Percentiles rank a stretch among this genome's conserved stretches.
Evolutionary conservation across 2,888 invertebrate genomes (phyloP).

Genomic region (Julus scandinavius): DNA sequence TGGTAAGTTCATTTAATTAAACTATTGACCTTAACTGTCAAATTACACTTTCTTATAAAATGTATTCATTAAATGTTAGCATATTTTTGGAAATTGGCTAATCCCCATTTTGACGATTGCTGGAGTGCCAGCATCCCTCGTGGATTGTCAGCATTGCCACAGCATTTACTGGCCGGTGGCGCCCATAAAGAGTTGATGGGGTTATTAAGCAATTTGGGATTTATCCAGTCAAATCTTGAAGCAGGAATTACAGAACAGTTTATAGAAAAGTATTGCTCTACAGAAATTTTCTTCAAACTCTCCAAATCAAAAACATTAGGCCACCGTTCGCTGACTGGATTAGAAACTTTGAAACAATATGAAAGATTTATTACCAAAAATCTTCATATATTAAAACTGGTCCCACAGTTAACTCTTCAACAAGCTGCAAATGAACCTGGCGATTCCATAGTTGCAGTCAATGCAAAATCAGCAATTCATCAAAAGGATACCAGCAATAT

Average conservation of each 20-base stretch:
- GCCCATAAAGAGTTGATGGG: not conserved
- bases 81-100: constrained; percentile 47
- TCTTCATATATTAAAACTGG: not conserved
- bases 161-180: constrained; percentile 47
- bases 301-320: not conserved
- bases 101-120: not conserved
- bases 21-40: not conserved
- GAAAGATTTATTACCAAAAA: constrained; percentile 47
- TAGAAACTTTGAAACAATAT: constrained; percentile 33
- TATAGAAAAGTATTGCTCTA: constrained; percentile 48
- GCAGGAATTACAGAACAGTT: not conserved
- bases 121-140: constrained; percentile 31
- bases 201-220: constrained; percentile 48
- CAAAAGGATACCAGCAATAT: not conserved
- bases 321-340: not conserved
- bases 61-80: constrained; percentile 10
- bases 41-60: not conserved
- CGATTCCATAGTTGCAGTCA: not conserved
- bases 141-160: not conserved
- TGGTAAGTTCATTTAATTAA: not conserved
- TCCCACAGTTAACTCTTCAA: constrained; percentile 48
- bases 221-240: constrained; percentile 28
- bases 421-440: constrained; percentile 53
- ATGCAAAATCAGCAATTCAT: not conserved
- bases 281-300: not conserved